Evolutionary conservation across 2,113 vertebrate genomes (phyloP), one percentile per base, ranked within the genome.

Genomic region (Ciconia maguari): DNA sequence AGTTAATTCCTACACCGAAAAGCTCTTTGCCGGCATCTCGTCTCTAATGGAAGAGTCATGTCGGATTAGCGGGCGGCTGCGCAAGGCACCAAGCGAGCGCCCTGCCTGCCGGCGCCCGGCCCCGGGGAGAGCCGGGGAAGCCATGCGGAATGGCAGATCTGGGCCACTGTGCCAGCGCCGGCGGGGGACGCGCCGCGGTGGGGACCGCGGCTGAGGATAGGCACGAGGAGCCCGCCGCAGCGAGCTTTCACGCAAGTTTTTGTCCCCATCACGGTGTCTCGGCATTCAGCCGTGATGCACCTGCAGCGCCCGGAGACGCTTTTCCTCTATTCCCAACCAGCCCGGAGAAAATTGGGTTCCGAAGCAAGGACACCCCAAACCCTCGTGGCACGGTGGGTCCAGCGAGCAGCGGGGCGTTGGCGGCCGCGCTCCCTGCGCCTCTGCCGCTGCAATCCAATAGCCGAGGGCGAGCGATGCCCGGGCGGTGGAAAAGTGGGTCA

Each of bases 141-240:
- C 95, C 96, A 97, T 97, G 97, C 93, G 93, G 94, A 96, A 95
- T 96, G 97, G 97, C 97, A 97, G 95, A 97, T 97, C 94, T 97
- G 96, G 97, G 97, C 96, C 97, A 97, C 92, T 97, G 96, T 54
- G 97, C 95, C 97, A 97, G 66, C 52, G 69, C 91, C 30, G 32
- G 54, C 25, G 74, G 94, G 87, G 92, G 66, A 42, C 6, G 1
- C 4, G 11, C 38, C 3, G 4, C 7, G 0, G 34, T 3, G 4
- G 42, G 72, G 49, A 11, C 79, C 19, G 1, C 18, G 6, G 92
- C 66, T 10, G 25, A 25, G 54, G 71, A 38, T 5, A 3, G 80
- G 20, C 13, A 0, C 0, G 3, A 4, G 82, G 36, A 71, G 46
- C 17, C 44, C 3, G 24, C 20, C 5, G 3, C 34, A 7, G 2